Conservation (phyloP, 1,140 invertebrate genomes). For the Linepithema humile region DNA sequence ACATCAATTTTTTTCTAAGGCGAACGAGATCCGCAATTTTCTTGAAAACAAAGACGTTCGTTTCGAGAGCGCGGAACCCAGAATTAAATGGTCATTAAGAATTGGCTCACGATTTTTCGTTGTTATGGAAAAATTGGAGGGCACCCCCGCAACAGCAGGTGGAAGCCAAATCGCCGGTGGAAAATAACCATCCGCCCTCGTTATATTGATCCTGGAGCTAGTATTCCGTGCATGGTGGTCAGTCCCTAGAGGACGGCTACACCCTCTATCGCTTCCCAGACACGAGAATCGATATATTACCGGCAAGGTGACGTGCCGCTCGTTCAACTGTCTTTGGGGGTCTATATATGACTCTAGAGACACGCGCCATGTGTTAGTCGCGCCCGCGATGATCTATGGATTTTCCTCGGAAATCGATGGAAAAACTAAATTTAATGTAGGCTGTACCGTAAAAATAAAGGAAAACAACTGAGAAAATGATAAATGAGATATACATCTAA, state of each 20-base stretch:
- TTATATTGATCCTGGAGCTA: conserved; percentile 30
- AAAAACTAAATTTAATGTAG: conserved; percentile 18
- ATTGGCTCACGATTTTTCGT: conserved; percentile 47
- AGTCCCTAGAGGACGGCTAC: conserved; percentile 47
- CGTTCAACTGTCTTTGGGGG: conserved; percentile 67
- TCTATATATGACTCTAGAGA: conserved; percentile 69
- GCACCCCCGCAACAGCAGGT: conserved; percentile 74
- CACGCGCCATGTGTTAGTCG: conserved; percentile 77
- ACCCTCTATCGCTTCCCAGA: conserved; percentile 61
- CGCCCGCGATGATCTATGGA: conserved; percentile 69
- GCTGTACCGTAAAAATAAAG: not conserved
- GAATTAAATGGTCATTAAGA: conserved; percentile 68
- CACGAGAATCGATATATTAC: conserved; percentile 79
- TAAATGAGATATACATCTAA: not conserved
- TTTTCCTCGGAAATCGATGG: conserved; percentile 24
- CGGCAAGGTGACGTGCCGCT: conserved; percentile 74
- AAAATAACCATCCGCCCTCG: conserved; percentile 52
- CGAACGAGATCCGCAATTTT: not conserved
- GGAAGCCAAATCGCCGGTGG: conserved; percentile 61
- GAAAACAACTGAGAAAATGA: not conserved
- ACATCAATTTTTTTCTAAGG: conserved; percentile 45
- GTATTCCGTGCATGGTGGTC: conserved; percentile 65
- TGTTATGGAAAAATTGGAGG: conserved; percentile 66
- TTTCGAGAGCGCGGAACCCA: conserved; percentile 29
- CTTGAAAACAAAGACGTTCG: conserved; percentile 64